Conservation (phyloP, 2,888 invertebrate species). For the Rhabditophanes sp. region DNA sequence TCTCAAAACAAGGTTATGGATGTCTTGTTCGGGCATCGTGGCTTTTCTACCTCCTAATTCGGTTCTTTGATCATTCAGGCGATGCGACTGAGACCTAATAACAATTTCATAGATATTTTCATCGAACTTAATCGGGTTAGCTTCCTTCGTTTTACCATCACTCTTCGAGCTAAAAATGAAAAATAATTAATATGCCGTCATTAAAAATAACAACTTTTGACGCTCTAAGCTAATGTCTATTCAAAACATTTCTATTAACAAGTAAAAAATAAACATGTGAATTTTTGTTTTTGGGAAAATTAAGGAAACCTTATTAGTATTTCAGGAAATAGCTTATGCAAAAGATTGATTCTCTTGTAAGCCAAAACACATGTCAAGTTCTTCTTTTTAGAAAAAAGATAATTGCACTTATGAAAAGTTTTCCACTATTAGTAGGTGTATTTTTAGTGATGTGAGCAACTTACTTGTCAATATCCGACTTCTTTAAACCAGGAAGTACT, state of each 20-base stretch:
- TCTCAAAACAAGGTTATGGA: conserved; percentile 21
- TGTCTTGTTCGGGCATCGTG: conserved; percentile 16
- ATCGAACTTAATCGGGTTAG: conserved; percentile 7
- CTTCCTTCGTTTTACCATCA: conserved; percentile 2
- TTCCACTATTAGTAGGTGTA: conserved; percentile 6
- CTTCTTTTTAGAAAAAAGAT: no score
- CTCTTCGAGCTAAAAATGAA: conserved; percentile 2
- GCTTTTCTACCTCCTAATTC: conserved; percentile 20
- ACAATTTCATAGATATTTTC: conserved; percentile 19
- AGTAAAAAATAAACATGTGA: no score
- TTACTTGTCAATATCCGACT: conserved; percentile 12
- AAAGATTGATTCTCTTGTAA: no score
- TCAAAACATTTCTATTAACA: conserved; percentile 1
- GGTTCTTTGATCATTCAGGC: conserved; percentile 33
- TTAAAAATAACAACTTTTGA: conserved; percentile 1
- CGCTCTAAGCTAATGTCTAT: not conserved
- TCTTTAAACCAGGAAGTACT: conserved; percentile 13
- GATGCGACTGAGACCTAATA: conserved; percentile 24
- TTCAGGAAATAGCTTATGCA: no score
- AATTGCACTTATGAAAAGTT: no score
- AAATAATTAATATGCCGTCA: conserved; percentile 1
- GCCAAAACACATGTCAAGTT: no score
- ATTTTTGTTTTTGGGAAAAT: no score
- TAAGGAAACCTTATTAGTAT: no score
- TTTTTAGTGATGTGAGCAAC: conserved; percentile 4